phyloP scores from a whole-genome alignment of 1,140 invertebrate species.

The Bicyclus anynana region DNA sequence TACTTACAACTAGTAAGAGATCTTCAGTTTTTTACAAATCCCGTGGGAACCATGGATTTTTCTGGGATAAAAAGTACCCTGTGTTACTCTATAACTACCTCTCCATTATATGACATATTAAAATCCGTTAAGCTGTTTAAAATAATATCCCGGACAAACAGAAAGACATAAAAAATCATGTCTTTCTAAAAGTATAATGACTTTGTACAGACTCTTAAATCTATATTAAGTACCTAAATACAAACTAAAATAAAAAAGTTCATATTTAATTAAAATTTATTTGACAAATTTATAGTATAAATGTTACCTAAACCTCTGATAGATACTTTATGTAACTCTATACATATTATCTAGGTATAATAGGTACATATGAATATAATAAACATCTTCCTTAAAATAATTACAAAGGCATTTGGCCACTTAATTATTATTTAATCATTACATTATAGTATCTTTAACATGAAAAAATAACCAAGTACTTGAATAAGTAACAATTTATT shows the following conservation, averaged over 20 bases:
- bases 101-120: no score
- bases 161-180: no score
- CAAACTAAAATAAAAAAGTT: conserved; percentile 9
- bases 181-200: not conserved
- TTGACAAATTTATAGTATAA: conserved; percentile 23
- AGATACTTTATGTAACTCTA: conserved; percentile 13
- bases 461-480: not conserved
- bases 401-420: conserved; percentile 3
- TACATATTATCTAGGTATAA: conserved; percentile 5
- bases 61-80: no score
- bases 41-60: no score
- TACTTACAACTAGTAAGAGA: no score
- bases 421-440: conserved; percentile 1
- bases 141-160: no score
- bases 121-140: no score
- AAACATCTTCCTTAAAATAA: conserved; percentile 3
- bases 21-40: no score
- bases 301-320: conserved; percentile 17
- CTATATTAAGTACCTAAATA: no score
- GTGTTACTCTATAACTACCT: no score
- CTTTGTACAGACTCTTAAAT: no score
- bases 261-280: conserved; percentile 18
- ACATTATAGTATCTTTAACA: not conserved
- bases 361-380: not conserved
- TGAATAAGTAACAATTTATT: no score